phyloP scores from a whole-genome alignment of 2,113 vertebrate species.

The Alethe castanea region DNA sequence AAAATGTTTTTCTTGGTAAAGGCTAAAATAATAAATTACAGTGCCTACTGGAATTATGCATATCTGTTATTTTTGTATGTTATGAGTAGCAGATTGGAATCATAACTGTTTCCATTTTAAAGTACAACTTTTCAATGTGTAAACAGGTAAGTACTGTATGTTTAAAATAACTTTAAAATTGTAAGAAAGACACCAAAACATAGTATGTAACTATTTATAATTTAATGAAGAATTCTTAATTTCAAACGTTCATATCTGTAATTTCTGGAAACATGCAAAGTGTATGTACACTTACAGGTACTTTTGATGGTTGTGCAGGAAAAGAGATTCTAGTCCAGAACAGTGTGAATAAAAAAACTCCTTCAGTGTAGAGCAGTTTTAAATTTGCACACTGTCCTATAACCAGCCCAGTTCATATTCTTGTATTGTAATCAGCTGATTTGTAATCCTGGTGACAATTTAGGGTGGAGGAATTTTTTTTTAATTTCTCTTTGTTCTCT shows the following conservation, averaged over 20 bases:
- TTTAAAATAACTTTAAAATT: not conserved
- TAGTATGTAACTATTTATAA: not conserved
- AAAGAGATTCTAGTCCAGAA: not conserved
- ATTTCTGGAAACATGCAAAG: not conserved
- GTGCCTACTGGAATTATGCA: not conserved
- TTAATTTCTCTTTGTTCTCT: not conserved
- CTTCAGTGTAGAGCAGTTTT: not conserved
- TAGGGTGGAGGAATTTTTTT: not conserved
- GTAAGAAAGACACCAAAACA: not conserved
- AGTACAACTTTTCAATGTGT: not conserved
- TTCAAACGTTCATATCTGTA: not conserved
- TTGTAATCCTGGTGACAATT: not conserved
- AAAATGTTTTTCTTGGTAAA: conserved; percentile 19
- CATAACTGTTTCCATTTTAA: not conserved
- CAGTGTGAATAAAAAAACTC: not conserved
- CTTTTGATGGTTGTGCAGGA: not conserved
- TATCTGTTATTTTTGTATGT: conserved; percentile 9
- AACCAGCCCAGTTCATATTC: not conserved
- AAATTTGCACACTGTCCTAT: not conserved
- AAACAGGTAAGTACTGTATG: not conserved
- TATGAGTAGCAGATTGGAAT: not conserved
- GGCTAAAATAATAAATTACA: not conserved
- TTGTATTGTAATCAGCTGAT: not conserved
- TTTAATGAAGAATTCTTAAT: not conserved
- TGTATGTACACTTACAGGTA: not conserved